Base-by-base conservation (phyloP, 2,113 vertebrate species). In the Pycnonotus jocosus region DNA sequence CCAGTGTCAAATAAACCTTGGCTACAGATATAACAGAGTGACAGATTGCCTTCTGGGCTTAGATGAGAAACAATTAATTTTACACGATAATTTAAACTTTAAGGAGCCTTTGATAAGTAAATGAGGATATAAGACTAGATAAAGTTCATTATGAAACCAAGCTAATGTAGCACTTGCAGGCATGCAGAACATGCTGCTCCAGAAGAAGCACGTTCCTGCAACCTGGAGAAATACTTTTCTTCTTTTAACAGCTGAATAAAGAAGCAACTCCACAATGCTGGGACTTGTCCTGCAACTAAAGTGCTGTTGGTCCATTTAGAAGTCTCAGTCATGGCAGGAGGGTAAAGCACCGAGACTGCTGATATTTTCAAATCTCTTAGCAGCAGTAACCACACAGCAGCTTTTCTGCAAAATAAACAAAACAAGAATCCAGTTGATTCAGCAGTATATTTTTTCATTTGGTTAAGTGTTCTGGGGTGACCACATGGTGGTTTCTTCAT, bases 381-480 rank as follows among this genome's bases (percentile, higher is more conserved):
- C 97, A 97, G 97, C 97, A 97, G 97, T 97, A 96, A 98, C 97
- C 96, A 76, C 97, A 98, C 92, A 95, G 98, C 97, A 97, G 96
- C 95, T 98, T 98, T 97, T 97, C 98, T 98, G 97, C 84, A 98
- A 98, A 98, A 95, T 72, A 98, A 98, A 98, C 95, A 97, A 95
- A 98, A 96, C 91, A 96, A 90, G 81, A 97, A 95, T 96, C 94
- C 95, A 96, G 92, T 98, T 97, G 96, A 97, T 98, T 96, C 96
- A 97, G 92, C 96, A 97, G 88, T 97, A 92, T 92, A 94, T 82
- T 95, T 93, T 97, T 97, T 97, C 94, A 96, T 96, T 94, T 95
- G 92, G 92, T 96, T 97, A 92, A 92, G 76, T 35, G 38, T 91
- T 97, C 94, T 96, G 93, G 86, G 83, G 91, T 95, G 96, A 97